Conservation (phyloP, 2,113 vertebrate species). For the Chiloscyllium plagiosum region DNA sequence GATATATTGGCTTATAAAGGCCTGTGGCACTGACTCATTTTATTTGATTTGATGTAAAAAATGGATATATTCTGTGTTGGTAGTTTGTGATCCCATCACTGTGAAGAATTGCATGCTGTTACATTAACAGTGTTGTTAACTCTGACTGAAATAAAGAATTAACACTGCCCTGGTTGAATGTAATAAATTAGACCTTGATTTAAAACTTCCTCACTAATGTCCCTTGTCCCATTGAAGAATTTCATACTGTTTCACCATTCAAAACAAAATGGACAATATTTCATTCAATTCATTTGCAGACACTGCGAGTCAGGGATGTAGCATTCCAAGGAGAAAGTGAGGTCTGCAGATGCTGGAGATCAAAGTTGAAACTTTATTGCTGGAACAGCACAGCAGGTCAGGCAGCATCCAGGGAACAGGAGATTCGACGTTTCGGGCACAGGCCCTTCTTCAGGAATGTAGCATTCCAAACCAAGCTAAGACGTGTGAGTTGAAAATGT, state of each 20-base stretch:
- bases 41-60: conserved; percentile 13
- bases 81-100: not conserved
- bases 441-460: too few species aligned
- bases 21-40: not conserved
- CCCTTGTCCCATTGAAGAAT: too few species aligned
- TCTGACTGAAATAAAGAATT: not conserved
- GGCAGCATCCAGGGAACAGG: too few species aligned
- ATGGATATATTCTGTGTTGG: not conserved
- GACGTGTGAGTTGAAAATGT: too few species aligned
- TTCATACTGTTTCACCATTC: not conserved
- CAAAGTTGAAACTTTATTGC: too few species aligned
- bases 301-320: not conserved
- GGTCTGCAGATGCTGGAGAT: too few species aligned
- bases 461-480: too few species aligned
- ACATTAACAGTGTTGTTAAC: not conserved
- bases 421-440: too few species aligned
- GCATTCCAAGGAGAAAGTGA: too few species aligned
- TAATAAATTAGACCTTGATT: not conserved
- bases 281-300: not conserved
- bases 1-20: not conserved
- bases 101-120: not conserved
- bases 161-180: not conserved
- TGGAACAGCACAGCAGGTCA: too few species aligned
- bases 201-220: not conserved
- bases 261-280: not conserved